Evolutionary conservation across 2,113 vertebrate species (phyloP).

Genomic region (Rhegmatorhina hoffmannsi): DNA sequence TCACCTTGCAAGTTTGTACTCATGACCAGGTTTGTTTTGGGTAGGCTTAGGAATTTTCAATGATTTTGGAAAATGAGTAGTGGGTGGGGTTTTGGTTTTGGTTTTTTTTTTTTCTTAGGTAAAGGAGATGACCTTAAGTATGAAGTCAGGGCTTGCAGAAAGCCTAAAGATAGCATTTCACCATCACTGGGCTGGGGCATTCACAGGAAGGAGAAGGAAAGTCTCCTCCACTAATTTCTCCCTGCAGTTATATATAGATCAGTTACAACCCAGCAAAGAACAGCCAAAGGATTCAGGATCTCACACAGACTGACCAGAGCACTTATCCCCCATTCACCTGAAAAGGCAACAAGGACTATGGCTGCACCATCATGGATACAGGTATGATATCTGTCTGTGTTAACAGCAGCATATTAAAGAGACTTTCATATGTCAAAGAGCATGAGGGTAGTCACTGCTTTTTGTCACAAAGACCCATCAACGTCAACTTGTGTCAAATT

Average conservation of each 20-base stretch:
- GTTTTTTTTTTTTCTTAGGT: background rate
- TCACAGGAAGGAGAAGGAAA: background rate
- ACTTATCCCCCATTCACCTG: background rate
- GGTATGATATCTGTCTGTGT: background rate
- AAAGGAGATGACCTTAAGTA: background rate
- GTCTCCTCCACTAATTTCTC: background rate
- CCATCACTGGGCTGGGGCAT: background rate
- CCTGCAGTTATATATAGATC: background rate
- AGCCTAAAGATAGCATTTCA: slow-evolving; percentile 15
- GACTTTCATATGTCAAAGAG: slow-evolving; percentile 7
- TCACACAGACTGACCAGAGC: background rate
- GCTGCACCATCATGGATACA: background rate
- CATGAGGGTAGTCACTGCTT: background rate
- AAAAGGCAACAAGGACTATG: background rate
- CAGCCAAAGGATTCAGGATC: background rate
- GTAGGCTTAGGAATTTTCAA: background rate
- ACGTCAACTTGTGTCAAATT: background rate
- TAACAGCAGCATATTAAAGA: background rate
- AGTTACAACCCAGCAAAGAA: background rate
- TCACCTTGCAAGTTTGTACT: background rate
- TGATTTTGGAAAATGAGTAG: background rate
- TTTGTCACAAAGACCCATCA: slow-evolving; percentile 17
- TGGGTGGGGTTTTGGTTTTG: background rate
- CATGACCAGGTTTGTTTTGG: background rate
- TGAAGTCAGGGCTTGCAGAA: background rate